Evolutionary conservation across 2,888 invertebrate species (phyloP).

Genomic region (Ichneumoninae sp.): DNA sequence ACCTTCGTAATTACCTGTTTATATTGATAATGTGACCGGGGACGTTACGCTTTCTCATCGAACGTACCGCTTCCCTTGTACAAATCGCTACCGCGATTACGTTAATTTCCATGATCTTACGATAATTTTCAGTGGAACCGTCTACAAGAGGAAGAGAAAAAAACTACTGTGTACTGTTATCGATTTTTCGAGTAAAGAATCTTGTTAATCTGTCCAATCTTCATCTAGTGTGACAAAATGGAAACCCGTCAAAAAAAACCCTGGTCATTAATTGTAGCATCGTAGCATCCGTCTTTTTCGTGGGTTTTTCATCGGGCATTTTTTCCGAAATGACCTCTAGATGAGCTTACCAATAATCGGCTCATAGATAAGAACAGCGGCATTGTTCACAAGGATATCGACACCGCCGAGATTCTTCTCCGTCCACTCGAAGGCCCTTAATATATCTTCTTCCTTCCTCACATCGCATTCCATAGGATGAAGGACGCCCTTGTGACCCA

Average conservation of each 20-base stretch:
- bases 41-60: slow-evolving; percentile 85
- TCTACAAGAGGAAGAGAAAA: slow-evolving; percentile 54
- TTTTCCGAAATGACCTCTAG: too few relatives aligned
- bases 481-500: slow-evolving; percentile 74
- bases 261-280: too few relatives aligned
- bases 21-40: slow-evolving; percentile 88
- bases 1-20: slow-evolving; percentile 85
- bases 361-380: slow-evolving; percentile 83
- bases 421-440: slow-evolving; percentile 85
- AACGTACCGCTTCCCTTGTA: slow-evolving; percentile 86
- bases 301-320: not conserved
- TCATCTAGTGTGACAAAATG: too few relatives aligned
- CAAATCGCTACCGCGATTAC: slow-evolving; percentile 87
- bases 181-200: not conserved
- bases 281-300: not conserved
- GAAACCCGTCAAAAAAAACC: too few relatives aligned
- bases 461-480: slow-evolving; percentile 85
- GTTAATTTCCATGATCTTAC: slow-evolving; percentile 85
- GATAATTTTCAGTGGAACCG: slow-evolving; percentile 79
- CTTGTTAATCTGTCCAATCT: not conserved
- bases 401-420: slow-evolving; percentile 85
- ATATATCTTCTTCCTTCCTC: slow-evolving; percentile 85
- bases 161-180: not conserved
- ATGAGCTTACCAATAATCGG: slow-evolving; percentile 76
- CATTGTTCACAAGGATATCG: slow-evolving; percentile 87